Conservation (phyloP, 2,888 invertebrate genomes). For the Anaspis maculata region DNA sequence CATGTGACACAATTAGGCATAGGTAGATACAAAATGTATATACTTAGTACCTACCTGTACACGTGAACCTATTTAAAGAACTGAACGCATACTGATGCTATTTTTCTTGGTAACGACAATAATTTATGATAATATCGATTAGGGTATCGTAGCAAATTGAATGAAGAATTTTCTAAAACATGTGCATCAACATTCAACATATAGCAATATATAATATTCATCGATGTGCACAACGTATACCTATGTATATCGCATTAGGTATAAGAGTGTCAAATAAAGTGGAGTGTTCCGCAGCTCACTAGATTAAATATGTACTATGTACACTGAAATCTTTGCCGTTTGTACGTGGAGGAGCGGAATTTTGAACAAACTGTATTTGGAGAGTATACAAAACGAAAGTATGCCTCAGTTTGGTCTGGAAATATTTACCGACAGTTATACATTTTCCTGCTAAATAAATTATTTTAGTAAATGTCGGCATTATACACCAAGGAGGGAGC, state of each 20-base stretch:
- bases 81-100: too few species aligned
- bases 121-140: too few species aligned
- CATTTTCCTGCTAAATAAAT: conserved; percentile 46
- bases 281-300: conserved; percentile 26
- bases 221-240: conserved; percentile 9
- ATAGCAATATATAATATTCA: conserved; percentile 1
- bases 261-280: conserved; percentile 33
- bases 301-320: conserved; percentile 37
- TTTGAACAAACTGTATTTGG: conserved; percentile 39
- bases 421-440: conserved; percentile 46
- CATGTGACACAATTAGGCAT: too few species aligned
- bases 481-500: conserved; percentile 38
- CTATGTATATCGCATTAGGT: too few species aligned
- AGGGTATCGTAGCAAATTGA: too few species aligned
- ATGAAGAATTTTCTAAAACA: too few species aligned
- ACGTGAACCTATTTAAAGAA: too few species aligned
- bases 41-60: too few species aligned
- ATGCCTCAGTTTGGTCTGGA: conserved; percentile 42
- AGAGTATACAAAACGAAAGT: conserved; percentile 42
- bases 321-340: conserved; percentile 38
- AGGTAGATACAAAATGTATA: too few species aligned
- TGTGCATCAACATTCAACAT: too few species aligned
- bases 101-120: too few species aligned
- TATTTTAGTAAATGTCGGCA: conserved; percentile 44
- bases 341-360: conserved; percentile 38